Evolutionary conservation across 2,797 vertebrate species (phyloP), one percentile per base, ranked within the genome.

Genomic region (Halcyon smyrnensis): DNA sequence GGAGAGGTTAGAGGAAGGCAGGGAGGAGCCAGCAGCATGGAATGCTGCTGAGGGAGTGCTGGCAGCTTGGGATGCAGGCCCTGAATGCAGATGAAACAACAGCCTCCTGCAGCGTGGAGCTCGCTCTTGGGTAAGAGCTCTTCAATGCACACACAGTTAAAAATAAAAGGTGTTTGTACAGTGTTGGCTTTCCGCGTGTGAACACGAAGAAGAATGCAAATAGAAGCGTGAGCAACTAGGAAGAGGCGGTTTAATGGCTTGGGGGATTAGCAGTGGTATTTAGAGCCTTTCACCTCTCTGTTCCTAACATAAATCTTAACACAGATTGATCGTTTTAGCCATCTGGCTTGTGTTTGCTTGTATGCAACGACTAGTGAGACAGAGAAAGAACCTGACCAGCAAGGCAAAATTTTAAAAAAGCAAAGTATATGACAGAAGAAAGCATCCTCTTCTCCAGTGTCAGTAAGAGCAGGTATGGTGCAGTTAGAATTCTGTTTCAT

Each of bases 211-310:
- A 74, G 67, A 87, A 95, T 90, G 63, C 87, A 90, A 93, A 95
- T 62, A 84, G 83, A 88, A 93, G 80, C 0, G 0, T 43, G 75
- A 95, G 71, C 93, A 94, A 34, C 41, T 25, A 90, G 81, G 77
- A 87, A 32, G 70, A 53, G 53, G 87, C 2, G 20, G 70, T 94
- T 94, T 94, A 90, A 93, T 94, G 90, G 87, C 94, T 93, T 82
- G 91, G 74, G 75, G 91, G 77, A 84, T 93, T 95, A 90, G 83
- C 76, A 81, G 71, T 0, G 1, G 74, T 68, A 87, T 89, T 91
- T 91, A 89, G 68, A 94, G 80, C 80, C 48, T 95, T 95, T 94
- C 92, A 88, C 91, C 91, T 95, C 84, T 86, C 80, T 87, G 51
- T 93, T 95, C 56, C 85, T 74, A 83, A 74, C 88, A 87, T 91